Conservation (phyloP, 2,888 invertebrate species). For the Phortica okadai region DNA sequence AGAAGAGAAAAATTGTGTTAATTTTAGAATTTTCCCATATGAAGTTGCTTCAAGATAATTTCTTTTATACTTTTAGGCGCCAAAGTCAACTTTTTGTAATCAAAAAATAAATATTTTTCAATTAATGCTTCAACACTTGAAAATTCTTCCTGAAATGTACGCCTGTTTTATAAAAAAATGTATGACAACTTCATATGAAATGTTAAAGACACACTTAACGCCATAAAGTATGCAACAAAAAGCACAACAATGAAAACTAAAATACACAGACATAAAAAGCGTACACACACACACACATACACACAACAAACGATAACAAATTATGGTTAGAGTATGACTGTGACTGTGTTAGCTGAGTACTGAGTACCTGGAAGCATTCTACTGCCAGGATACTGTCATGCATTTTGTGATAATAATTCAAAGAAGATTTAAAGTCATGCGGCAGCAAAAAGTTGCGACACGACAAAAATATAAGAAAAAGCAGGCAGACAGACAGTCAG, state of each 20-base stretch:
- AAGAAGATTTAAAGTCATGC: constrained; percentile 70
- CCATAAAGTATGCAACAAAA: constrained; percentile 28
- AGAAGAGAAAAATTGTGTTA: too few relatives aligned
- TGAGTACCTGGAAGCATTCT: not conserved
- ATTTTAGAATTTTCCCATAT: too few relatives aligned
- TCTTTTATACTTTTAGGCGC: too few relatives aligned
- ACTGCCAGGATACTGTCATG: constrained; percentile 53
- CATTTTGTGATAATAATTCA: constrained; percentile 71
- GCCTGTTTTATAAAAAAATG: not conserved
- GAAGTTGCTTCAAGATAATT: too few relatives aligned
- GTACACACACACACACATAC: not conserved
- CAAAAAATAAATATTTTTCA: too few relatives aligned
- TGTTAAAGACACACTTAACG: constrained; percentile 24
- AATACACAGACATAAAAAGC: not conserved
- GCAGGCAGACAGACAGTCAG: constrained; percentile 24
- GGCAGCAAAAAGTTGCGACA: constrained; percentile 15
- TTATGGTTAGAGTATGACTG: constrained; percentile 12
- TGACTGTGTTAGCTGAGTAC: constrained; percentile 21
- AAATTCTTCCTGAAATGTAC: not conserved
- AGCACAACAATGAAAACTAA: constrained; percentile 24
- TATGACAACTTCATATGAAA: not conserved
- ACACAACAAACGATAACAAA: constrained; percentile 7
- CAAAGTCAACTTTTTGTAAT: too few relatives aligned
- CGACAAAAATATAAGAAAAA: constrained; percentile 32
- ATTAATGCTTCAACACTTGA: constrained; percentile 26